Base-by-base conservation (phyloP, 2,888 invertebrate genomes). In the Drosophila melanosoma region DNA sequence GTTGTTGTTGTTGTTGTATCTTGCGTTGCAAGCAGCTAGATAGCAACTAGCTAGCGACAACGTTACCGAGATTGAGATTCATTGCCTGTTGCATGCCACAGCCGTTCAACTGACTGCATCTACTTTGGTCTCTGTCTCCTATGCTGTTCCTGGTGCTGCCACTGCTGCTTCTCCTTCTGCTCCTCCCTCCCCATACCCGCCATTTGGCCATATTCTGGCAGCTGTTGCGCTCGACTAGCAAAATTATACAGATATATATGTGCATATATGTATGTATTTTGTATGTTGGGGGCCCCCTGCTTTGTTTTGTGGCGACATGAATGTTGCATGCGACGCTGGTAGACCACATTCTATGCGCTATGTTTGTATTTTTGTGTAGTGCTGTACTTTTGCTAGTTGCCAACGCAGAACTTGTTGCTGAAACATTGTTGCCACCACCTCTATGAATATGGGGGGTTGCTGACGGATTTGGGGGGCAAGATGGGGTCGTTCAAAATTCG, bases 31-130 rank as follows among this genome's bases (percentile, higher is more conserved):
- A 68, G 52, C 73, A 42, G 33, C 38, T 48, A 63, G 61, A 53
- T 38, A 61, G 54, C 79, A 54, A 58, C 58, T 26, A 45, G 67
- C 65, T 45, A 70, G 78, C 81, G 79, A 73, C 79, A 72, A 74
- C 69, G 70, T 74, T 65, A 63, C 89, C 68, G 73, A 87, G 85
- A 89, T 89, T 87, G 85, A 85, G 89, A 85, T 85, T 85, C 85
- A 85, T 89, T 84, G 85, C 85, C 89, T 89, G 85, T 85, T 85
- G 89, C 89, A 85, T 85, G 85, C 84, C 75, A 78, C 64, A 83
- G 81, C 75, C 89, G 79, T 78, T 83, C 85, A 87, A 77, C 85
- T 80, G 82, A 73, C 89, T 84, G 84, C 60, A 68, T 76, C 52
- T 79, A 54, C 58, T 26, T 52, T 12, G 20, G 42, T 20, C 49